These are phyloP conservation scores for Porites divaricata DNA, from an alignment of 92 coral and sea anemone genomes.

Conservation along the genomic window DNA sequence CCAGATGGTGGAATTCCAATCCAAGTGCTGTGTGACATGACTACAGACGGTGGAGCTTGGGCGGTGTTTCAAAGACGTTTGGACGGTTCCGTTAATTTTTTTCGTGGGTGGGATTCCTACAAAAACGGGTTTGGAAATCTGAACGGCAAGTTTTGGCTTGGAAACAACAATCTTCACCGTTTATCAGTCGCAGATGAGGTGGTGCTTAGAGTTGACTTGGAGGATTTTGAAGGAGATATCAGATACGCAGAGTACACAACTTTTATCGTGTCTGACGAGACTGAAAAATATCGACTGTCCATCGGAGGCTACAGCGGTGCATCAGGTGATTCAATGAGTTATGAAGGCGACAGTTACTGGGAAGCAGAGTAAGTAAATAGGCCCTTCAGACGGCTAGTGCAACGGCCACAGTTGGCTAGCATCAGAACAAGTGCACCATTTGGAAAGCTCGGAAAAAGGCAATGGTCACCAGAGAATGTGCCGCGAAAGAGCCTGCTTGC, in stretches of 20 bases:
- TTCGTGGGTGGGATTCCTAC: conserved; percentile 49
- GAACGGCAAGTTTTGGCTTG: conserved; percentile 56
- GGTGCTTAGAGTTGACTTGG: conserved; percentile 45
- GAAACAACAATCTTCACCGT: conserved; percentile 35
- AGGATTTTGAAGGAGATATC: conserved; percentile 37
- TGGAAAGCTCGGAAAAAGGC: too few relatives aligned
- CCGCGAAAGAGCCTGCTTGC: too few relatives aligned
- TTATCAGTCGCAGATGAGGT: not conserved
- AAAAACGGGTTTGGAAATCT: conserved; percentile 44
- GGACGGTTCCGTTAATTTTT: conserved; percentile 45
- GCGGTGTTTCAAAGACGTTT: conserved; percentile 48
- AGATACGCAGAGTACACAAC: conserved; percentile 18
- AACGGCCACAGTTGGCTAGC: too few relatives aligned
- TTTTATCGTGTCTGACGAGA: not conserved
- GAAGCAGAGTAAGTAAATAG: too few relatives aligned
- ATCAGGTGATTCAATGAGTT: conserved; percentile 10
- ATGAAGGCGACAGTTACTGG: not conserved
- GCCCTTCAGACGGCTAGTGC: too few relatives aligned
- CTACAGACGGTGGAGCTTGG: conserved; percentile 61
- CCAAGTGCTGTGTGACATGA: conserved; percentile 54
- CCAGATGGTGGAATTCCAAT: conserved; percentile 52
- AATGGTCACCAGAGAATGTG: too few relatives aligned
- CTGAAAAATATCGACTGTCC: conserved; percentile 23
- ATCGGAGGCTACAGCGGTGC: conserved; percentile 36
- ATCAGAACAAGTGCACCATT: too few relatives aligned